Evolutionary conservation across 2,797 vertebrate genomes (phyloP).

Genomic region (Muscicapa striata): DNA sequence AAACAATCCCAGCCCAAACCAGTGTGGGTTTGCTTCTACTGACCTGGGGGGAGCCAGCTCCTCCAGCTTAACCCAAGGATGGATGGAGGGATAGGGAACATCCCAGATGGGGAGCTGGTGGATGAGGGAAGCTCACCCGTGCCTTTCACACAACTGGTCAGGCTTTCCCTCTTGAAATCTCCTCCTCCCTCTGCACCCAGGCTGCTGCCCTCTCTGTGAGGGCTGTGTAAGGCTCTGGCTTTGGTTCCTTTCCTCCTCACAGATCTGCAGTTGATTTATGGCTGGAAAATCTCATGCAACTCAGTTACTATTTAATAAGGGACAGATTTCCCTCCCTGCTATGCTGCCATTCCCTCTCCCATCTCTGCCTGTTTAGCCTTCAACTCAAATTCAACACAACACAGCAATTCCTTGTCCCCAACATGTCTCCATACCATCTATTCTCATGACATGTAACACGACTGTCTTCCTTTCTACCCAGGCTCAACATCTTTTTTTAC

Average conservation of each 20-base stretch:
- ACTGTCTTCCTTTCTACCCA: background rate
- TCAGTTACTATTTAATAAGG: conserved; percentile 32
- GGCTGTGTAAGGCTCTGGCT: background rate
- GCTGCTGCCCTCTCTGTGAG: background rate
- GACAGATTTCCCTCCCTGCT: conserved; percentile 33
- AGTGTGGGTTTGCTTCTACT: background rate
- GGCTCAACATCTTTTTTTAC: conserved; percentile 16
- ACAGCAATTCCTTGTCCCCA: background rate
- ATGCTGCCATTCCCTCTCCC: background rate
- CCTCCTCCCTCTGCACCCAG: background rate
- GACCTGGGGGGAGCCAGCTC: background rate
- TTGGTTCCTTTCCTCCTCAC: background rate
- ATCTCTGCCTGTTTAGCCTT: background rate
- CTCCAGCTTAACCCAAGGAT: background rate
- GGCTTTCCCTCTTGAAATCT: background rate
- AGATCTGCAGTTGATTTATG: background rate
- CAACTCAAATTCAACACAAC: background rate
- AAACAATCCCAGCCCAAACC: background rate
- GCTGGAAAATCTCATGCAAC: conserved; percentile 19
- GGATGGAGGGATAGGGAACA: background rate
- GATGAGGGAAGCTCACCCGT: background rate
- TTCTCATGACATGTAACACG: background rate
- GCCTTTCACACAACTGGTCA: background rate
- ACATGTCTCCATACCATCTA: background rate
- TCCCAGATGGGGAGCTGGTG: background rate